Evolutionary conservation across 2,888 invertebrate genomes (phyloP), one percentile per base, ranked within the genome.

Genomic region (Biston stratarius): DNA sequence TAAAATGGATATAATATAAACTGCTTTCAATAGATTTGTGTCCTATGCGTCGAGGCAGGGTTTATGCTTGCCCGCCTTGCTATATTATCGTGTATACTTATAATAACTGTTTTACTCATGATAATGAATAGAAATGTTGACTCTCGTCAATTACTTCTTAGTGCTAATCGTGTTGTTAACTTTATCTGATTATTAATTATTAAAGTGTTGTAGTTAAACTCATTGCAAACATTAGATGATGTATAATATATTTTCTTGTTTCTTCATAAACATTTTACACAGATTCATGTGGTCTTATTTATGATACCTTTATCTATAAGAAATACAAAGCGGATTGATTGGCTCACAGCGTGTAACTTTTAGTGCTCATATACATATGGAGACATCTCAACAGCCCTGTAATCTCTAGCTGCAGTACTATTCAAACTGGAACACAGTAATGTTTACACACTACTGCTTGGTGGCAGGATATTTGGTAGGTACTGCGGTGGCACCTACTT

Each of bases 181-280:
- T 82, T 76, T 83, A 80, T 83, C 81, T 78, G 67, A 67, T 53
- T 67, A 61, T 67, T 59, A 62, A 79, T 86, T 86, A 86, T 87
- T 87, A 81, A 86, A 88, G 89, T 89, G 91, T 92, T 92, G 88
- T 91, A 91, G 87, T 90, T 89, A 75, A 86, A 87, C 87, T 87
- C 85, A 87, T 87, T 88, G 87, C 85, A 81, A 91, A 87, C 91
- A 87, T 86, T 90, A 90, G 88, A 92, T 90, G 86, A 86, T 88
- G 86, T 92, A 88, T 91, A 90, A 90, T 89, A 91, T 93, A 90
- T 92, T 69, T 89, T 85, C 87, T 90, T 91, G 92, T 92, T 94
- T 94, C 89, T 95, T 95, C 87, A 95, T 91, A 91, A 92, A 92
- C 90, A 92, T 90, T 92, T 92, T 92, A 92, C 90, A 92, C 85